Base-by-base conservation (phyloP, 2,113 vertebrate genomes). In the Cyanoliseus patagonus region DNA sequence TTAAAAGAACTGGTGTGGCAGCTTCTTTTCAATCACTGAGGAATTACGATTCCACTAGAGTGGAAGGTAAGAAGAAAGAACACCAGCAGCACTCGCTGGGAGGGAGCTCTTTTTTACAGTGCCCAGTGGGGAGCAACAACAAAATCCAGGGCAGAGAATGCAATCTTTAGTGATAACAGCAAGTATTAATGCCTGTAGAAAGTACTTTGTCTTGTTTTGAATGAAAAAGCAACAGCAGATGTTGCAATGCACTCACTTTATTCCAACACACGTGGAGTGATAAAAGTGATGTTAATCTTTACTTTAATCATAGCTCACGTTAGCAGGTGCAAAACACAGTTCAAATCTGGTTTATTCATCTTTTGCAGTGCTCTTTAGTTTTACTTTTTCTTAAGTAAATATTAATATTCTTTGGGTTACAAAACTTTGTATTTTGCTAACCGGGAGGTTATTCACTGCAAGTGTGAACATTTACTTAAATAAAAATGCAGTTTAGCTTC, bases 71-170 rank as follows among this genome's bases (percentile, higher is more conserved):
- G 57, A 69, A 53, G 57, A 72, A 57, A 78, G 66, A 78, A 63
- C 25, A 33, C 0, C 0, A 17, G 35, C 35, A 87, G 51, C 27
- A 37, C 6, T 35, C 17, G 10, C 0, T 17, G 63, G 46, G 37
- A 77, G 17, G 1, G 20, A 77, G 37, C 12, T 47, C 39, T 46
- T 33, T 55, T 55, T 55, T 33, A 55, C 18, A 55, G 0, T 1
- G 11, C 27, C 46, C 79, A 52, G 0, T 1, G 7, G 17, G 22
- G 11, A 74, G 73, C 19, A 47, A 59, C 57, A 11, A 16, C 42
- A 13, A 44, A 33, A 4, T 13, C n/a, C 41, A 39, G 83, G 35
- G 33, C 33, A 78, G 46, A 69, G 18, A 70, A 72, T 6, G 13
- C 20, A 33, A 39, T 7, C 16, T 35, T 89, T 11, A 68, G 73